Evolutionary conservation across 2,113 vertebrate genomes (phyloP).

Genomic region (Bothrops jararaca): DNA sequence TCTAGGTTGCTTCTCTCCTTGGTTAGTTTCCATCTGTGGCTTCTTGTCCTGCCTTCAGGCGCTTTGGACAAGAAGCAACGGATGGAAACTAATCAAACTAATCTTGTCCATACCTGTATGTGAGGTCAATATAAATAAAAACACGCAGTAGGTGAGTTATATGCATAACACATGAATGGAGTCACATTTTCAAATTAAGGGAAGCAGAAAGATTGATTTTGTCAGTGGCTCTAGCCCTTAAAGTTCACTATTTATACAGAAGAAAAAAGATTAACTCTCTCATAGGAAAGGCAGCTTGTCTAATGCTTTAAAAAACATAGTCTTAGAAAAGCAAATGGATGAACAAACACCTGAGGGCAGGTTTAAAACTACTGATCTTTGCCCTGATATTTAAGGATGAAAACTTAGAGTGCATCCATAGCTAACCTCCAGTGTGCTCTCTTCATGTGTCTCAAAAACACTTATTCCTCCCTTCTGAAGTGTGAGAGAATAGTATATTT

Average conservation of each 20-base stretch:
- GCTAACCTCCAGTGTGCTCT: not conserved
- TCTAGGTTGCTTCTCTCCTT: too few relatives aligned
- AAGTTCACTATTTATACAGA: not conserved
- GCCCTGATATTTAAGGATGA: conserved; percentile 19
- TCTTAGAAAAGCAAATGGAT: conserved; percentile 10
- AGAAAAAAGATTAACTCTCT: conserved; percentile 8
- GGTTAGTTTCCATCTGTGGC: too few relatives aligned
- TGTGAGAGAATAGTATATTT: not conserved
- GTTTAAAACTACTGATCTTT: conserved; percentile 9
- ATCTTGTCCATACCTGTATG: not conserved
- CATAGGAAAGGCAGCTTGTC: not conserved
- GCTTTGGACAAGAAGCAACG: too few relatives aligned
- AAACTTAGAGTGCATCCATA: conserved; percentile 7
- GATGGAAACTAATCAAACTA: too few relatives aligned
- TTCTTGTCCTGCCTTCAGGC: too few relatives aligned
- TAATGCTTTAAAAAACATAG: conserved; percentile 13
- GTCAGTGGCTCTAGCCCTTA: not conserved
- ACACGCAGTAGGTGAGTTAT: not conserved
- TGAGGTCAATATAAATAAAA: not conserved
- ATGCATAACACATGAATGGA: not conserved
- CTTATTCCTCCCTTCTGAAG: accelerated
- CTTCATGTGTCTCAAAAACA: not conserved
- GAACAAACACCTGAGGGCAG: conserved; percentile 10
- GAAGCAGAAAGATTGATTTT: not conserved
- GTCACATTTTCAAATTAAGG: not conserved